phyloP scores from a whole-genome alignment of 1,140 invertebrate species.

The Zaprionus ghesquierei region DNA sequence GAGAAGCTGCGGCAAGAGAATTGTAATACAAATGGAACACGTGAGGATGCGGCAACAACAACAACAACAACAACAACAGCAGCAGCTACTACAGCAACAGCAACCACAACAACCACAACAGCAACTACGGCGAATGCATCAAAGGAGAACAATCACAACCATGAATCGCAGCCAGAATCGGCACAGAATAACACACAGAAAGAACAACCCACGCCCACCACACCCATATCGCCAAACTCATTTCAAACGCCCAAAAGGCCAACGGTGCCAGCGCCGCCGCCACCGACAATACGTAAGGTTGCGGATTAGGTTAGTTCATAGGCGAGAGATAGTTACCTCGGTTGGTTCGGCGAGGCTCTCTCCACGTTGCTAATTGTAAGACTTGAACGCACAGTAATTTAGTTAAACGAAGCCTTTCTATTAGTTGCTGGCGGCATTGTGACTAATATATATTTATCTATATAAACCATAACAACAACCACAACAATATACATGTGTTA shows the following conservation, averaged over 20 bases:
- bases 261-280: constrained; percentile 78
- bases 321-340: constrained; percentile 44
- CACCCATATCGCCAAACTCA: constrained; percentile 75
- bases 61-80: background rate
- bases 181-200: constrained; percentile 22
- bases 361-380: constrained; percentile 60
- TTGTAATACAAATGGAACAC: constrained; percentile 62
- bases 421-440: constrained; percentile 34
- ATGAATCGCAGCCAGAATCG: constrained; percentile 41
- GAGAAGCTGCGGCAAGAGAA: constrained; percentile 69
- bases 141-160: constrained; percentile 49
- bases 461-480: background rate
- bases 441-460: constrained; percentile 18
- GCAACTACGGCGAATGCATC: background rate
- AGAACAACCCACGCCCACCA: constrained; percentile 54
- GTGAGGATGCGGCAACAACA: constrained; percentile 32
- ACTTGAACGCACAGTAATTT: constrained; percentile 76
- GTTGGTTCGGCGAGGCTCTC: constrained; percentile 31
- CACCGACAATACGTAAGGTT: constrained; percentile 69
- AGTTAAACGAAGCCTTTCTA: constrained; percentile 36
- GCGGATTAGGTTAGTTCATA: constrained; percentile 46
- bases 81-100: constrained; percentile 1
- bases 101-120: background rate
- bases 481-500: background rate
- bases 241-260: constrained; percentile 78